Evolutionary conservation across 2,888 invertebrate species (phyloP).

Genomic region (Nemoura dubitans): DNA sequence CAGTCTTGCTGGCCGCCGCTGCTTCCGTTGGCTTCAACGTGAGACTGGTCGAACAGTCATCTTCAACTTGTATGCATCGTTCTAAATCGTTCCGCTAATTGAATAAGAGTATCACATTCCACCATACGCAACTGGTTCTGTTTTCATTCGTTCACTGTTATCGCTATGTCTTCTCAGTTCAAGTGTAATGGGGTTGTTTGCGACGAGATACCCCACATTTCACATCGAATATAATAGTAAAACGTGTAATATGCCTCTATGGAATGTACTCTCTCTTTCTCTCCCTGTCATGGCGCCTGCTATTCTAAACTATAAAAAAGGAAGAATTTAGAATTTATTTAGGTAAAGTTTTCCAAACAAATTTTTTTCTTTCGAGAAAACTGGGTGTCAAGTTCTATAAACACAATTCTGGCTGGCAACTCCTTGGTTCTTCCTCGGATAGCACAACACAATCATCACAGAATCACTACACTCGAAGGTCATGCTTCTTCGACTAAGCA

Average conservation of each 20-base stretch:
- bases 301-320: constrained; percentile 38
- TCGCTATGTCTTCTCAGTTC: background rate
- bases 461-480: constrained; percentile 43
- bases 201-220: background rate
- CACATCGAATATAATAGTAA: background rate
- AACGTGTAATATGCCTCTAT: constrained; percentile 27
- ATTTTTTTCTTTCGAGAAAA: constrained; percentile 16
- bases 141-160: background rate
- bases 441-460: constrained; percentile 43
- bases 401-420: background rate
- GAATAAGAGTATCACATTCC: constrained; percentile 12
- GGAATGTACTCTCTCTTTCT: constrained; percentile 31
- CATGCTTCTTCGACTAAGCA: constrained; percentile 17
- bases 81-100: constrained; percentile 12
- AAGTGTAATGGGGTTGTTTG: background rate
- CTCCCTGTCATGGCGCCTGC: constrained; percentile 36
- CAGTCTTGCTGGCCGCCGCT: background rate
- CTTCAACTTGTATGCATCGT: background rate
- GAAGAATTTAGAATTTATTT: constrained; percentile 43
- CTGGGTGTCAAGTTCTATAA: constrained; percentile 25
- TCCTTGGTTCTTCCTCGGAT: background rate
- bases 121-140: background rate
- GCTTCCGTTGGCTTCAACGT: background rate
- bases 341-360: constrained; percentile 9
- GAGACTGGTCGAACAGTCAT: background rate